Base-by-base conservation (phyloP, 2,797 vertebrate species). In the Acestrorhynchus altus region DNA sequence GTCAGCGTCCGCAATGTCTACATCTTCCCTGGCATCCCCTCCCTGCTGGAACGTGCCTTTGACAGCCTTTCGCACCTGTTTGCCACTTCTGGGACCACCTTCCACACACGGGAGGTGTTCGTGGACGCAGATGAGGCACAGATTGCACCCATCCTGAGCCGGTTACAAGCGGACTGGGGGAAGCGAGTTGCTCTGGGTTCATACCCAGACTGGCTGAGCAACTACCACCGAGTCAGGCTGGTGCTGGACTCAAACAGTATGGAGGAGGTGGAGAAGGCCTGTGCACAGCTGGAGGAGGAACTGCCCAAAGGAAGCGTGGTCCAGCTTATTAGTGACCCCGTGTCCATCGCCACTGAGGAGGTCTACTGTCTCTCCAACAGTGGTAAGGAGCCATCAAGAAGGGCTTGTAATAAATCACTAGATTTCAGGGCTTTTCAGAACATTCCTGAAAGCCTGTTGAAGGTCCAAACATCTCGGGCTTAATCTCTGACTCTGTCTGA, bases 1-100 rank as follows among this genome's bases (percentile, higher is more conserved):
- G 93, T 99, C 85, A 99, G 96, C 0, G 97, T 99, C 4, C 96
- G 51, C 15, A 99, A 99, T 0, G 97, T 99, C 47, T 98, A 94
- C 80, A 86, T 98, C 78, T 99, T 99, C 84, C 98, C 98, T 0
- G 98, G 97, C 60, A 94, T 98, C 67, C 98, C 97, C 0, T 92
- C 94, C 1, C 91, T 98, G 78, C 88, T 98, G 91, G 94, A 94
- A 74, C 89, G 90, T 0, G 92, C 94, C 2, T 93, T 99, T 63
- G 93, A 86, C 0, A 95, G 96, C 1, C 86, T 98, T 0, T 83
- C 90, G 75, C 93, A 95, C 57, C 91, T 99, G 1, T 99, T 99
- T 81, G 90, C 73, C 10, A 92, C 92, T 6, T 89, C 94, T 0
- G 90, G 88, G 28, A 95, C 93, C n/a, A 91, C 72, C 0, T 98